phyloP scores from a whole-genome alignment of 1,140 invertebrate genomes.

The Ostrea edulis region DNA sequence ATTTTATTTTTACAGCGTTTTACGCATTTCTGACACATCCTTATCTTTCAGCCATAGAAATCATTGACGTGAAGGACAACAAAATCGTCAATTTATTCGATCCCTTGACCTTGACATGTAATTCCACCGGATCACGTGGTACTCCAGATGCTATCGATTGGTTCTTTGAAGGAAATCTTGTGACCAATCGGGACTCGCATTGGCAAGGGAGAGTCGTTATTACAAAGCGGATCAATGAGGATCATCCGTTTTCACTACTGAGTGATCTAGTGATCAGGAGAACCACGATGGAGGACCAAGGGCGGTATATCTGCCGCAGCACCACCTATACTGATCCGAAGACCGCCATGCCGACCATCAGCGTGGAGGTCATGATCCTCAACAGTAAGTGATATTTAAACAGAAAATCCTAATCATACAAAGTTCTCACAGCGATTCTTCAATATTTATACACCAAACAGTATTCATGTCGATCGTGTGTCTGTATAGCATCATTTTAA shows the following conservation, averaged over 20 bases:
- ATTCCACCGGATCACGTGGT: conserved; percentile 44
- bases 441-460: neutral
- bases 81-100: conserved; percentile 46
- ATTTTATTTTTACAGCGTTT: neutral
- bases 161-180: conserved; percentile 53
- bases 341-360: neutral
- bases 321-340: conserved; percentile 10
- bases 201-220: conserved; percentile 43
- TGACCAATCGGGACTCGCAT: conserved; percentile 35
- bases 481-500: too few species aligned
- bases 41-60: conserved; percentile 42
- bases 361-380: conserved; percentile 14
- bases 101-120: conserved; percentile 52
- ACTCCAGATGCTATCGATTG: conserved; percentile 50
- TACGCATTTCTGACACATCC: neutral
- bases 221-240: conserved; percentile 36
- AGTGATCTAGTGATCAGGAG: conserved; percentile 47
- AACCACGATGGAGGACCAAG: conserved; percentile 42
- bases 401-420: neutral
- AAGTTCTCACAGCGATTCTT: neutral
- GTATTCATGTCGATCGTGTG: neutral
- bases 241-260: conserved; percentile 37
- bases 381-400: conserved; percentile 7
- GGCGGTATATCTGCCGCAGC: conserved; percentile 49
- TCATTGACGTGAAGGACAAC: conserved; percentile 10